Percentiles rank a stretch among this genome's conserved stretches.
These are phyloP conservation scores for Graphium colonna DNA, from an alignment of 2,888 invertebrate species.

Conservation along the genomic window DNA sequence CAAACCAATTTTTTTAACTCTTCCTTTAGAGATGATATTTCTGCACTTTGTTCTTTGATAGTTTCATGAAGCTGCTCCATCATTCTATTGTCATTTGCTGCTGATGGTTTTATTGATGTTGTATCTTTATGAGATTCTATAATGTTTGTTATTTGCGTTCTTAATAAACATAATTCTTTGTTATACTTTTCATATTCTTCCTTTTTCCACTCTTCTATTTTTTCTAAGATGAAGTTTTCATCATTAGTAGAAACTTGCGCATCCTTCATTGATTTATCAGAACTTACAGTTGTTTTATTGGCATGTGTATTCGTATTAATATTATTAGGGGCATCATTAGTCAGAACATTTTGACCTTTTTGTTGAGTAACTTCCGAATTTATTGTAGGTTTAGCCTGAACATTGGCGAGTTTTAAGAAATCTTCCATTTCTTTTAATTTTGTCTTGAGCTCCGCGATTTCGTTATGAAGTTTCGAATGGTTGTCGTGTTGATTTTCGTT, in stretches of 20 bases:
- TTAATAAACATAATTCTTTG: slow-evolving; percentile 68
- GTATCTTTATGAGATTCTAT: slow-evolving; percentile 55
- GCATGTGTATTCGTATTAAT: neutral
- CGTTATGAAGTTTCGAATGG: slow-evolving; percentile 78
- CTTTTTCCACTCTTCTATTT: slow-evolving; percentile 74
- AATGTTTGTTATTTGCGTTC: slow-evolving; percentile 61
- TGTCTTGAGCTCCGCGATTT: slow-evolving; percentile 65
- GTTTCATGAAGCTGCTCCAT: slow-evolving; percentile 63
- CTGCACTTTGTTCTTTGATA: slow-evolving; percentile 73
- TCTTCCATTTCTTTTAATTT: slow-evolving; percentile 72
- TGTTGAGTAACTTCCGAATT: slow-evolving; percentile 1
- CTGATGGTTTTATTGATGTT: slow-evolving; percentile 35
- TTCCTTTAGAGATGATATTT: slow-evolving; percentile 69
- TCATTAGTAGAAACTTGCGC: slow-evolving; percentile 54
- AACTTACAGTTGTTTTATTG: slow-evolving; percentile 18
- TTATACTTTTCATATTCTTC: slow-evolving; percentile 76
- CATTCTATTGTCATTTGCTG: slow-evolving; percentile 45
- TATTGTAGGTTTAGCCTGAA: slow-evolving; percentile 27
- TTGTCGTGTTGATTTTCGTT: slow-evolving; percentile 38
- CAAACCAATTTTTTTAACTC: slow-evolving; percentile 65
- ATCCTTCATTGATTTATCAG: slow-evolving; percentile 47
- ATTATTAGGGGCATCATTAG: neutral
- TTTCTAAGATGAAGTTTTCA: slow-evolving; percentile 55
- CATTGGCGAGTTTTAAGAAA: slow-evolving; percentile 39
- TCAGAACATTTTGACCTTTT: slow-evolving; percentile 10